Percentiles rank a stretch among this genome's conserved stretches.
Evolutionary conservation across 2,113 vertebrate species (phyloP).

Genomic region (Entelurus aequoreus): DNA sequence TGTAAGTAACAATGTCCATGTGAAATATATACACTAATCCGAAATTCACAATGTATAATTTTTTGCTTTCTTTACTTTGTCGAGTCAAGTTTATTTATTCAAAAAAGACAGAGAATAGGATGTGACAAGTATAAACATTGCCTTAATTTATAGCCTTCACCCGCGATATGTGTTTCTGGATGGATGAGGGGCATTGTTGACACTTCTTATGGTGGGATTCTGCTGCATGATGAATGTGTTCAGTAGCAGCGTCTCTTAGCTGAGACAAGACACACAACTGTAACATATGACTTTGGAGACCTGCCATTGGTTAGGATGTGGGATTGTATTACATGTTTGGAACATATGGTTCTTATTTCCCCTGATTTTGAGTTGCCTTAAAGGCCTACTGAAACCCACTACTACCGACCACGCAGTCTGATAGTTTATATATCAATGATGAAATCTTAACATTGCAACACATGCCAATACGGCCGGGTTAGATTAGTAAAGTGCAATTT

Average conservation of each 20-base stretch:
- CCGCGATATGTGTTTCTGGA: not conserved
- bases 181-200: not conserved
- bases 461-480: too few species aligned
- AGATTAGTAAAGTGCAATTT: too few species aligned
- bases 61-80: too few species aligned
- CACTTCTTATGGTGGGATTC: constrained; percentile 41
- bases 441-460: too few species aligned
- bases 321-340: constrained; percentile 49
- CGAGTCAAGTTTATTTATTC: too few species aligned
- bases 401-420: too few species aligned
- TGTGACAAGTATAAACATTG: not conserved
- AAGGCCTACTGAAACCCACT: too few species aligned
- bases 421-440: too few species aligned
- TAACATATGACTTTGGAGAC: constrained; percentile 54
- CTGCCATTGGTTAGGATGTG: constrained; percentile 38
- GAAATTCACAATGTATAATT: too few species aligned
- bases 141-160: not conserved
- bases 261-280: constrained; percentile 57
- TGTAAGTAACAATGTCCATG: too few species aligned
- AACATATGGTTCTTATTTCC: constrained; percentile 59
- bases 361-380: constrained; percentile 18
- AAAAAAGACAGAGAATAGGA: not conserved
- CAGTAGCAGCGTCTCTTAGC: constrained; percentile 38
- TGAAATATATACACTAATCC: too few species aligned
- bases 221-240: constrained; percentile 47